Evolutionary conservation across 2,888 invertebrate genomes (phyloP).

Genomic region (Opisthograptis luteolata): DNA sequence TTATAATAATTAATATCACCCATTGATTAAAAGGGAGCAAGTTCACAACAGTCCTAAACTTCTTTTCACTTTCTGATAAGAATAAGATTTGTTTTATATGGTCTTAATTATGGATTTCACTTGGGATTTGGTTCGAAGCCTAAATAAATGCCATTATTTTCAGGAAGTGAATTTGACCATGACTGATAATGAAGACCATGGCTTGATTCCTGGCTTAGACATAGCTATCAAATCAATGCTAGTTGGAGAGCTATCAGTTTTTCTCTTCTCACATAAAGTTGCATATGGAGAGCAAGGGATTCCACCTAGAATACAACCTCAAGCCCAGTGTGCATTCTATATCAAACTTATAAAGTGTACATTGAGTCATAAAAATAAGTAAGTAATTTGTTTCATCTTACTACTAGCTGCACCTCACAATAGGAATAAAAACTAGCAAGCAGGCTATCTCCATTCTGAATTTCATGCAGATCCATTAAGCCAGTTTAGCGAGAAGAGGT

Average conservation of each 20-base stretch:
- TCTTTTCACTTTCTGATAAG: too few species aligned
- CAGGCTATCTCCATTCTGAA: too few species aligned
- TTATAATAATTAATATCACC: too few species aligned
- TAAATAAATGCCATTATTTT: conserved; percentile 37
- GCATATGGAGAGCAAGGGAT: conserved; percentile 91
- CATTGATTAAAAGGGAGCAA: too few species aligned
- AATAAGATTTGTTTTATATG: too few species aligned
- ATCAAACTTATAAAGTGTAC: conserved; percentile 87
- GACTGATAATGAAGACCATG: conserved; percentile 53
- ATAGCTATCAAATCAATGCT: conserved; percentile 90
- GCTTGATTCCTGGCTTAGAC: conserved; percentile 87
- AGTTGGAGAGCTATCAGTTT: conserved; percentile 90
- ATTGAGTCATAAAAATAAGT: conserved; percentile 72
- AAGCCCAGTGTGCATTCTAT: conserved; percentile 89
- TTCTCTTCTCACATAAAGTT: conserved; percentile 89
- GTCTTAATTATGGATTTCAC: too few species aligned
- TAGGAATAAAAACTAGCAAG: too few species aligned
- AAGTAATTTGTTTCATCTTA: conserved; percentile 28
- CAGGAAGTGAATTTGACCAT: conserved; percentile 65
- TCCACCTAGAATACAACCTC: conserved; percentile 90
- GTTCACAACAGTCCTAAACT: too few species aligned
- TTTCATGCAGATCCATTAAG: too few species aligned
- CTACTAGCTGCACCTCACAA: too few species aligned
- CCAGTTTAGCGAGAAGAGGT: too few species aligned
- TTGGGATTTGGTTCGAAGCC: not conserved